Evolutionary conservation across 2,113 vertebrate genomes (phyloP).

Genomic region (Azemiops feae): DNA sequence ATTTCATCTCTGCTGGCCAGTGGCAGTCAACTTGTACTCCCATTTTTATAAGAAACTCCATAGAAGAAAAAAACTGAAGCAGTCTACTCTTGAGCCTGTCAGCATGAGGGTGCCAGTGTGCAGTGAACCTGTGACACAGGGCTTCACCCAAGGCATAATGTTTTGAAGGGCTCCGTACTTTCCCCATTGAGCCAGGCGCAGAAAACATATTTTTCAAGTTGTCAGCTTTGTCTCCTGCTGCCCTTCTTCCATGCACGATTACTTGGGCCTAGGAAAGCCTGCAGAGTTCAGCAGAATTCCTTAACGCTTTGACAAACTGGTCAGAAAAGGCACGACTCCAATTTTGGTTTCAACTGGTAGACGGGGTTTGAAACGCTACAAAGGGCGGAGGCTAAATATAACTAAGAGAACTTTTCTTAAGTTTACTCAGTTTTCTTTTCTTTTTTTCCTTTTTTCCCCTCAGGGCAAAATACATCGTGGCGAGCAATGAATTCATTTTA

Average conservation of each 20-base stretch:
- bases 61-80: background rate
- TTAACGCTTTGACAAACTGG: slow-evolving; percentile 37
- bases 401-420: slow-evolving; percentile 1
- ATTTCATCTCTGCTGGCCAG: too few species aligned
- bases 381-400: slow-evolving; percentile 21
- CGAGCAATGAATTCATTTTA: background rate
- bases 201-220: slow-evolving; percentile 20
- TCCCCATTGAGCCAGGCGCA: background rate
- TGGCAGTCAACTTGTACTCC: background rate
- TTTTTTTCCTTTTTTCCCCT: background rate
- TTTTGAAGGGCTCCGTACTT: slow-evolving; percentile 22
- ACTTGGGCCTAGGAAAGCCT: slow-evolving; percentile 16
- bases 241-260: slow-evolving; percentile 31
- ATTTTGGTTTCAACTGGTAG: slow-evolving; percentile 31
- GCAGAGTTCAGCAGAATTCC: slow-evolving; percentile 44
- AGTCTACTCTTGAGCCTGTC: too few species aligned
- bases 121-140: too few species aligned
- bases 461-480: background rate
- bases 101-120: background rate
- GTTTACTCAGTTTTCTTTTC: background rate
- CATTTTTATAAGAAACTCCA: background rate
- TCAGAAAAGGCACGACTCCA: slow-evolving; percentile 37
- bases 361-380: slow-evolving; percentile 27
- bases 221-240: slow-evolving; percentile 3
- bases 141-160: background rate